Conservation (phyloP, 1,140 invertebrate genomes). For the Melanaphis sacchari region DNA sequence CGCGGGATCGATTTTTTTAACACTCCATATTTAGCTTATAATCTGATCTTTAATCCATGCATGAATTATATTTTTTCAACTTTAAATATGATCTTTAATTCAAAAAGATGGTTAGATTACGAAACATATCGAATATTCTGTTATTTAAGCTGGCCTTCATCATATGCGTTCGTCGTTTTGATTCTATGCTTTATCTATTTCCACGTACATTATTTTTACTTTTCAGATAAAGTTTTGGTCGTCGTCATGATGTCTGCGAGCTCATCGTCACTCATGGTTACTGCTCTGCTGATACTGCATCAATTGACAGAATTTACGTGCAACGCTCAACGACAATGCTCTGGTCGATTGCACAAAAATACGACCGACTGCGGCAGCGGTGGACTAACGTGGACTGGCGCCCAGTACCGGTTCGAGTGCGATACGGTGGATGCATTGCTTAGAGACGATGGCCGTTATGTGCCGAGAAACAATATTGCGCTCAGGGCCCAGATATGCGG, state of each 20-base stretch:
- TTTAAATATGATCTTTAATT: too few species aligned
- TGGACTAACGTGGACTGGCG: slow-evolving; percentile 17
- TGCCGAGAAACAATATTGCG: background rate
- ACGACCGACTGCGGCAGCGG: background rate
- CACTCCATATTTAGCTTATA: too few species aligned
- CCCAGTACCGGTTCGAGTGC: background rate
- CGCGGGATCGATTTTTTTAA: too few species aligned
- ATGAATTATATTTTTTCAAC: too few species aligned
- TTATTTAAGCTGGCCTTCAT: too few species aligned
- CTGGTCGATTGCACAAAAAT: background rate
- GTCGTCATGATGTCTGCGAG: background rate
- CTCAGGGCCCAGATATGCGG: background rate
- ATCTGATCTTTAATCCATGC: too few species aligned
- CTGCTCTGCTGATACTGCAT: background rate
- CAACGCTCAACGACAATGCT: background rate
- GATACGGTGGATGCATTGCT: background rate
- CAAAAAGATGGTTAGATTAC: too few species aligned
- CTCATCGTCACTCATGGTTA: background rate
- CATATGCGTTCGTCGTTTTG: background rate
- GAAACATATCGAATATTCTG: too few species aligned
- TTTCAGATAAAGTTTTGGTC: background rate
- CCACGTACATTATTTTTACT: background rate
- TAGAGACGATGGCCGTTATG: background rate
- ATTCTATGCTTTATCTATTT: too few species aligned
- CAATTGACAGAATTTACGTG: background rate